phyloP scores from a whole-genome alignment of 2,113 vertebrate species.

The Ptilorrhoa leucosticta region DNA sequence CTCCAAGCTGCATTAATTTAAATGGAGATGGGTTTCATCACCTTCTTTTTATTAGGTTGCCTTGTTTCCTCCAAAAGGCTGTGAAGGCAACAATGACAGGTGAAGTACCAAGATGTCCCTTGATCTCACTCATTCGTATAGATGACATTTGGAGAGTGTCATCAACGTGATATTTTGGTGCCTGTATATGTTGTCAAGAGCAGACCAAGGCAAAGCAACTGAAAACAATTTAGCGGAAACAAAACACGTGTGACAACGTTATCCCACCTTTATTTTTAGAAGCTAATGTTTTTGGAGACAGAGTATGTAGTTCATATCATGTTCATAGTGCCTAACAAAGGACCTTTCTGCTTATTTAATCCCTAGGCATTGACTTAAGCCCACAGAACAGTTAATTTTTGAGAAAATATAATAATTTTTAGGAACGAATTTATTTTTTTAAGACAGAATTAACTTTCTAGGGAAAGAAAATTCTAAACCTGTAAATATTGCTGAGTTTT shows the following conservation, averaged over 20 bases:
- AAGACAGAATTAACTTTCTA: neutral
- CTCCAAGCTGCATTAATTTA: neutral
- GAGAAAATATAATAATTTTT: neutral
- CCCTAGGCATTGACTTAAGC: neutral
- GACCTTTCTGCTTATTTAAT: neutral
- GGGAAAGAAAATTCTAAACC: neutral
- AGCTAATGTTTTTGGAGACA: neutral
- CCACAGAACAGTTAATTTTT: neutral
- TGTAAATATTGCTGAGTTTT: neutral
- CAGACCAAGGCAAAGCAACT: neutral
- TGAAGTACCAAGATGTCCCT: neutral
- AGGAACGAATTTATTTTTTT: neutral
- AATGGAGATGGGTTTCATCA: neutral
- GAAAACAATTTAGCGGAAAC: neutral
- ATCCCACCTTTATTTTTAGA: neutral
- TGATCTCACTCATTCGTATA: neutral
- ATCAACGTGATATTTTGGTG: rapidly evolving
- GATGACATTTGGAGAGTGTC: neutral
- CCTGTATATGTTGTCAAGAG: neutral
- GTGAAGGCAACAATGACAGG: neutral
- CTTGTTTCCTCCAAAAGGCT: neutral
- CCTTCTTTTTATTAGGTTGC: neutral
- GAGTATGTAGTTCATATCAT: neutral
- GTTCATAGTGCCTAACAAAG: neutral
- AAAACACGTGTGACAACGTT: neutral